A percentile compares a stretch with the other conserved stretches of the same genome.
phyloP scores from a whole-genome alignment of 2,113 vertebrate species.

The Hemiprocne comata region DNA sequence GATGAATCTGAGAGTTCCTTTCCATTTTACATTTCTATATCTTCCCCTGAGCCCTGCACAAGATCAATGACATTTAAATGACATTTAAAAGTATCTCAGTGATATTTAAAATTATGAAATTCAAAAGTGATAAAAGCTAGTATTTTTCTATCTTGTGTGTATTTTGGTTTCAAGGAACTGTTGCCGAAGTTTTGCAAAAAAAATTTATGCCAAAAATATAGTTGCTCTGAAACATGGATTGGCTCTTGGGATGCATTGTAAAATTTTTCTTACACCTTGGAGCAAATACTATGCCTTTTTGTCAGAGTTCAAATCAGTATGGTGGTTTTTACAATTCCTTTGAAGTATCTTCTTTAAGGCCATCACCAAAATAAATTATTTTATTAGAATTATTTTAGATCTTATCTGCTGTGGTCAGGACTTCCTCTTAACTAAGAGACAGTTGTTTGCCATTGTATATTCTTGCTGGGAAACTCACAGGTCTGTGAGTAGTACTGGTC shows the following conservation, averaged over 20 bases:
- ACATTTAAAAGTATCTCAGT: neutral
- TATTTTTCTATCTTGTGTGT: neutral
- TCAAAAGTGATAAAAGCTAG: neutral
- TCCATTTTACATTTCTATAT: neutral
- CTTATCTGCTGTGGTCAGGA: neutral
- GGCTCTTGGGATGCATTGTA: neutral
- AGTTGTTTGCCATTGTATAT: neutral
- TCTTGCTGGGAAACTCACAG: neutral
- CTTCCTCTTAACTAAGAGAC: neutral
- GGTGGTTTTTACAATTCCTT: neutral
- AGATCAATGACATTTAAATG: constrained; percentile 13
- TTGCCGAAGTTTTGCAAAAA: neutral
- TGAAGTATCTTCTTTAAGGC: neutral
- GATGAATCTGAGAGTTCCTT: neutral
- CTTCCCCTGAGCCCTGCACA: neutral
- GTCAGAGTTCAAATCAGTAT: neutral
- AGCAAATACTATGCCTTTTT: neutral
- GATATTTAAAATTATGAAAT: neutral
- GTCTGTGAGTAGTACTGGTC: neutral
- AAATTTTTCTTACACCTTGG: neutral
- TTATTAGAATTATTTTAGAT: neutral
- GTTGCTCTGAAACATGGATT: neutral
- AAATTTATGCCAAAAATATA: neutral
- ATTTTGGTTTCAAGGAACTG: neutral
- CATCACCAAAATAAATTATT: neutral